Percentiles rank a stretch among this genome's conserved stretches.
These are phyloP conservation scores for Margarornis squamiger DNA, from an alignment of 2,797 vertebrate genomes.

Conservation along the genomic window DNA sequence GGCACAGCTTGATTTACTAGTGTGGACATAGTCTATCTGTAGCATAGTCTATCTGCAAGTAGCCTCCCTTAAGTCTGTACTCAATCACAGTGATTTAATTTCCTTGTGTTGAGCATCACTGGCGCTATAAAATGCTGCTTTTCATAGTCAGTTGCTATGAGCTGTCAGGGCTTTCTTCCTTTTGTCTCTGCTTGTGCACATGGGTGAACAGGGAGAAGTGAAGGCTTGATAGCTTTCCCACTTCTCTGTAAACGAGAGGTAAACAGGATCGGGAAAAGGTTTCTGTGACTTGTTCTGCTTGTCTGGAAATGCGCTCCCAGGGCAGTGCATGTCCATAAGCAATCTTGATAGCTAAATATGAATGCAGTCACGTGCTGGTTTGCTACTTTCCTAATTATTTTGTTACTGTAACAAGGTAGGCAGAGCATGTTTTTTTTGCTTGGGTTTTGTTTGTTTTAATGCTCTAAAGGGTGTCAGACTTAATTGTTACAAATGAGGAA, in stretches of 20 bases:
- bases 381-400: neutral
- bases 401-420: neutral
- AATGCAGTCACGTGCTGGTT: neutral
- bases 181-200: neutral
- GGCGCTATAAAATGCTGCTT: neutral
- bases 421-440: neutral
- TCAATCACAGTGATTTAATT: neutral
- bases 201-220: neutral
- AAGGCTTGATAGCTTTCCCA: neutral
- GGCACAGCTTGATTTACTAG: neutral
- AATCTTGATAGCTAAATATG: neutral
- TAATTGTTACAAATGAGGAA: neutral
- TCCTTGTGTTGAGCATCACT: neutral
- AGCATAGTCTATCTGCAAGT: accelerated
- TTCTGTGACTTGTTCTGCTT: neutral
- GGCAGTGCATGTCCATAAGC: accelerated
- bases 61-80: neutral
- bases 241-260: neutral
- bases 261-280: neutral
- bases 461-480: neutral
- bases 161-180: neutral
- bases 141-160: neutral
- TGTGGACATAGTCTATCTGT: neutral
- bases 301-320: neutral
- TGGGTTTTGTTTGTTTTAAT: neutral